These are phyloP conservation scores for Eulacestoma nigropectus DNA, from an alignment of 2,113 vertebrate species.

Conservation along the genomic window DNA sequence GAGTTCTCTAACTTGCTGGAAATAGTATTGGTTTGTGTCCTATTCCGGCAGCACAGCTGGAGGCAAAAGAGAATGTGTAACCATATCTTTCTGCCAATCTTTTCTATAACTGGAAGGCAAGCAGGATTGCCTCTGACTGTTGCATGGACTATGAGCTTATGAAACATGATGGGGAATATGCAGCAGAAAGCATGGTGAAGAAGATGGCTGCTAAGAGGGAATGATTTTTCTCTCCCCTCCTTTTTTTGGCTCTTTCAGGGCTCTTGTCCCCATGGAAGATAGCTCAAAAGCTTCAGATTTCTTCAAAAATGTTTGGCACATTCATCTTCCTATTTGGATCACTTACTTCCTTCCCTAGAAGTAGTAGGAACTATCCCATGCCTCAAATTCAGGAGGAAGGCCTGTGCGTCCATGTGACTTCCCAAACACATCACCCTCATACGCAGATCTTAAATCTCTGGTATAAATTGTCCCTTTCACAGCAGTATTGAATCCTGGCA, in stretches of 20 bases:
- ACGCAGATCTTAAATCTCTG: background rate
- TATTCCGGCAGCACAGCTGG: background rate
- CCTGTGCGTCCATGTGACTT: background rate
- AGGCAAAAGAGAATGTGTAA: background rate
- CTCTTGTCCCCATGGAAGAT: background rate
- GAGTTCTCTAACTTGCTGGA: background rate
- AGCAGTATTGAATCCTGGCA: background rate
- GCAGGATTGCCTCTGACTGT: background rate
- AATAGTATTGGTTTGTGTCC: background rate
- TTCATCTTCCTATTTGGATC: background rate
- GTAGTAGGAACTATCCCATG: background rate
- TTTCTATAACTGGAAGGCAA: background rate
- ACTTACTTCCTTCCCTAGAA: background rate
- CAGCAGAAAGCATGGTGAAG: background rate
- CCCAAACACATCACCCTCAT: background rate
- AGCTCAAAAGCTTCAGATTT: background rate
- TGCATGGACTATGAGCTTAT: background rate
- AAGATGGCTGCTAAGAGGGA: background rate
- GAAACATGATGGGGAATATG: background rate
- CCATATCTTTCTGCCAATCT: background rate
- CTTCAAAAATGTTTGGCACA: background rate
- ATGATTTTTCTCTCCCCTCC: background rate
- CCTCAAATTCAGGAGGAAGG: background rate
- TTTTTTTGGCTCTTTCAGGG: background rate
- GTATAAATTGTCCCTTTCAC: background rate